phyloP scores from a whole-genome alignment of 2,888 invertebrate genomes.

The Meiosimyza decipiens region DNA sequence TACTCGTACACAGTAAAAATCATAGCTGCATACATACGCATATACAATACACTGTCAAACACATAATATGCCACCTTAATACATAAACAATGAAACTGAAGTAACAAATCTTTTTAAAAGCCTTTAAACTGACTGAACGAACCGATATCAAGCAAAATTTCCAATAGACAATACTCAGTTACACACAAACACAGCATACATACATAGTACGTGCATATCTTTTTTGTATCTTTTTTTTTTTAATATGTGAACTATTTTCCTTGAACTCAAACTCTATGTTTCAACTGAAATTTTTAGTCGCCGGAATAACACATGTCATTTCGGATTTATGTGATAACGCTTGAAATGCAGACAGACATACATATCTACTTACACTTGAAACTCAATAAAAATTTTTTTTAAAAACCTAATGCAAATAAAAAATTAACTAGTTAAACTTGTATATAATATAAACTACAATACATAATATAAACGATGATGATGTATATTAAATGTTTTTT shows the following conservation, averaged over 20 bases:
- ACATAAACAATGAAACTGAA: conserved; percentile 11
- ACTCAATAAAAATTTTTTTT: conserved; percentile 45
- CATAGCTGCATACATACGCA: no score
- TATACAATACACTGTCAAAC: conserved; percentile 27
- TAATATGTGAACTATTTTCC: conserved; percentile 26
- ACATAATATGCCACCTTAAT: not conserved
- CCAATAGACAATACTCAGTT: conserved; percentile 35
- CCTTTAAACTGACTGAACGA: conserved; percentile 56
- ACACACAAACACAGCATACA: conserved; percentile 25
- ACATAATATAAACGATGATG: conserved; percentile 44
- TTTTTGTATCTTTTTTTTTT: not conserved
- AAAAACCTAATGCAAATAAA: conserved; percentile 48
- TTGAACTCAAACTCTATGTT: conserved; percentile 23
- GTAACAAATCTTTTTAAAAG: conserved; percentile 28
- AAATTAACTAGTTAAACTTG: conserved; percentile 25
- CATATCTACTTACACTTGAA: not conserved
- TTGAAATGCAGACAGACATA: conserved; percentile 43
- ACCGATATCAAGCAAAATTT: conserved; percentile 42
- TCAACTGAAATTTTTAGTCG: conserved; percentile 51
- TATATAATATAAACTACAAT: conserved; percentile 46
- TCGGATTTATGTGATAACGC: conserved; percentile 66
- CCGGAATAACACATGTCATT: conserved; percentile 61
- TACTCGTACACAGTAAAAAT: no score
- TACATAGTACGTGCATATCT: not conserved
- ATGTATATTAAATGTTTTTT: conserved; percentile 46